Evolutionary conservation across 2,888 invertebrate species (phyloP).

Genomic region (Xestobium rufovillosum): DNA sequence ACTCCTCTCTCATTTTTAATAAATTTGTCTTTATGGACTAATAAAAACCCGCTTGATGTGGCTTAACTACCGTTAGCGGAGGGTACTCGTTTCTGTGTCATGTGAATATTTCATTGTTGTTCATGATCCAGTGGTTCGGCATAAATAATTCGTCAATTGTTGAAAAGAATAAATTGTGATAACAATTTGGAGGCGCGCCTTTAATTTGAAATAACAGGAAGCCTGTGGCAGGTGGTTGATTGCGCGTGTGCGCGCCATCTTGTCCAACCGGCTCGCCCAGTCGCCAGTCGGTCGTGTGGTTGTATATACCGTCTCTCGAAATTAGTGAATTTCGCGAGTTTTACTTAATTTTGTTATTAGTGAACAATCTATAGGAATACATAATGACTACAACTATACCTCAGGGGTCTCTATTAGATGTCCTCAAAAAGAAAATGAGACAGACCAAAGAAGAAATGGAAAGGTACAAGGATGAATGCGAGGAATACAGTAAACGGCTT

Average conservation of each 20-base stretch:
- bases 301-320: slow-evolving; percentile 22
- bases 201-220: slow-evolving; percentile 23
- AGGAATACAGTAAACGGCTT: slow-evolving; percentile 90
- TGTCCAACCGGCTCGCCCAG: slow-evolving; percentile 42
- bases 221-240: slow-evolving; percentile 31
- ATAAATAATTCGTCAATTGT: too few species aligned
- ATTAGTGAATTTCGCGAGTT: too few species aligned
- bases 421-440: slow-evolving; percentile 99
- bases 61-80: too few species aligned
- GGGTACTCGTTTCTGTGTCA: too few species aligned
- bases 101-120: too few species aligned
- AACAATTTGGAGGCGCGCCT: slow-evolving; percentile 18
- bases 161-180: too few species aligned
- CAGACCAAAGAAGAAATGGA: slow-evolving; percentile 99
- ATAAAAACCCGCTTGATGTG: too few species aligned
- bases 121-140: too few species aligned
- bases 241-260: slow-evolving; percentile 40
- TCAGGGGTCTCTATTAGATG: slow-evolving; percentile 91
- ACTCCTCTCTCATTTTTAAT: too few species aligned
- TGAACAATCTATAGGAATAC: not conserved
- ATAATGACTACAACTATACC: slow-evolving; percentile 84
- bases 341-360: not conserved
- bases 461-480: slow-evolving; percentile 95
- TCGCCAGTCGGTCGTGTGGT: slow-evolving; percentile 28
- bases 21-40: too few species aligned